phyloP scores from a whole-genome alignment of 2,797 vertebrate genomes.

The Loris lydekkerianus region DNA sequence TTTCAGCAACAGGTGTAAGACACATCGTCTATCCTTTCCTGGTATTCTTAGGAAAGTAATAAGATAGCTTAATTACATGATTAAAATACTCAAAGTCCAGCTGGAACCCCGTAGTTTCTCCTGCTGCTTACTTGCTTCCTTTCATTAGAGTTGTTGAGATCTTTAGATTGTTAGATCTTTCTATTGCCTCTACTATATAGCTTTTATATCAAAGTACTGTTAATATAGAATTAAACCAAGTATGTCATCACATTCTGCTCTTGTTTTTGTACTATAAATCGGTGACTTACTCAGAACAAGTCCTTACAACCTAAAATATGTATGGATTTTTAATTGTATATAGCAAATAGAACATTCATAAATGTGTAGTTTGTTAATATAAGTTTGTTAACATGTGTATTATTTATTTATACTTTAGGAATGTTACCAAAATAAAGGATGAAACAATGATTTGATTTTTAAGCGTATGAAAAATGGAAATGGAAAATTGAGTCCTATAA shows the following conservation, averaged over 20 bases:
- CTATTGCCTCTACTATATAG: conserved; percentile 12
- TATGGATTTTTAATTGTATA: not conserved
- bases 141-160: conserved; percentile 55
- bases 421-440: not conserved
- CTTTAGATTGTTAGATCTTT: conserved; percentile 56
- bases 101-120: conserved; percentile 36
- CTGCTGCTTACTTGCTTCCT: not conserved
- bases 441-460: conserved; percentile 50
- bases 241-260: not conserved
- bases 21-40: conserved; percentile 64
- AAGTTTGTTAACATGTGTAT: conserved; percentile 15
- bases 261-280: not conserved
- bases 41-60: conserved; percentile 70
- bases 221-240: conserved; percentile 27
- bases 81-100: not conserved
- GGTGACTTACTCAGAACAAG: conserved; percentile 54
- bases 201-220: conserved; percentile 38
- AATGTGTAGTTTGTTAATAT: not conserved
- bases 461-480: conserved; percentile 28
- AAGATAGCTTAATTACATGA: conserved; percentile 57
- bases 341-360: conserved; percentile 13
- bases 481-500: conserved; percentile 3
- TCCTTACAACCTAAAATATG: conserved; percentile 6
- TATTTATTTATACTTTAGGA: conserved; percentile 18
- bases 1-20: conserved; percentile 77